These are phyloP conservation scores for Idaea biselata DNA, from an alignment of 2,888 invertebrate genomes.

Conservation along the genomic window DNA sequence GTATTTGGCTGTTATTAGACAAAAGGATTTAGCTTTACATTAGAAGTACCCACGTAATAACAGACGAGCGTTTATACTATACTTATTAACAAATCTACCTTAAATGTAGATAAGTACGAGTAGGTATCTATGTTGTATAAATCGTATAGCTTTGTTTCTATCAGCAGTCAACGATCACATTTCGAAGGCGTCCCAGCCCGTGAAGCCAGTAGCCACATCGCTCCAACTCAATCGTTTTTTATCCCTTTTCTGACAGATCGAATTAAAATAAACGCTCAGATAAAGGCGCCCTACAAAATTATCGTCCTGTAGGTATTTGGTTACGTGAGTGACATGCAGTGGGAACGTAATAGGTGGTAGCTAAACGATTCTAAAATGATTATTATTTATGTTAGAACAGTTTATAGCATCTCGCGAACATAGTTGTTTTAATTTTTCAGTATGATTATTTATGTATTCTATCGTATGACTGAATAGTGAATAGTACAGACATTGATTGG, in stretches of 20 bases:
- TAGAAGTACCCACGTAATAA: not conserved
- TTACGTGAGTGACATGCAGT: slow-evolving; percentile 73
- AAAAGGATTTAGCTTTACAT: not conserved
- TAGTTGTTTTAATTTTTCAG: too few species aligned
- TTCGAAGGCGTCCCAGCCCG: slow-evolving; percentile 45
- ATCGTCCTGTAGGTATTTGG: slow-evolving; percentile 72
- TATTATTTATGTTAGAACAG: not conserved
- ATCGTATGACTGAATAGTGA: too few species aligned
- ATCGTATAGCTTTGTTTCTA: not conserved
- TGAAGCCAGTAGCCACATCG: slow-evolving; percentile 66
- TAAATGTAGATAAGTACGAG: slow-evolving; percentile 13
- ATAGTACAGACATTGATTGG: too few species aligned
- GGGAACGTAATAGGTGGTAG: slow-evolving; percentile 76
- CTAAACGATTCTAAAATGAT: slow-evolving; percentile 38
- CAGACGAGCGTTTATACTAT: not conserved
- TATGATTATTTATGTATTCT: too few species aligned
- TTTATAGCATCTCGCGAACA: too few species aligned
- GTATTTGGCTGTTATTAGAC: too few species aligned
- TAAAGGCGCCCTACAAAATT: slow-evolving; percentile 73
- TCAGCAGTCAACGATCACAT: slow-evolving; percentile 42
- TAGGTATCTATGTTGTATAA: not conserved
- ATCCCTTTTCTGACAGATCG: slow-evolving; percentile 76
- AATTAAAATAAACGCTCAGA: slow-evolving; percentile 80
- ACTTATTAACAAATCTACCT: not conserved
- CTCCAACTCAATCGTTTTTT: slow-evolving; percentile 59